Evolutionary conservation across 2,113 vertebrate genomes (phyloP), one percentile per base, ranked within the genome.

Genomic region (Neolamprologus variostigma): DNA sequence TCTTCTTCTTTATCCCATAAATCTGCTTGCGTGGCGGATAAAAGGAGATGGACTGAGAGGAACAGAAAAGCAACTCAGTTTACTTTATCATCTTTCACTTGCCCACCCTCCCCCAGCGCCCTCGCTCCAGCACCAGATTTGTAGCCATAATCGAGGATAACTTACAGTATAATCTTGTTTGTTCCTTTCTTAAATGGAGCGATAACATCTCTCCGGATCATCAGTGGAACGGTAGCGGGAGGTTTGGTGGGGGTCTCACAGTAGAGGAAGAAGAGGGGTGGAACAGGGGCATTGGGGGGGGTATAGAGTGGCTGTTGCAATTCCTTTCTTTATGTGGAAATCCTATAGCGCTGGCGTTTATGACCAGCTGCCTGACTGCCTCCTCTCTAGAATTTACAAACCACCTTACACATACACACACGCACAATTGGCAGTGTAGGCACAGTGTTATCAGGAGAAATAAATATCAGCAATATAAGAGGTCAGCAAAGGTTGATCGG

Each of bases 111-210:
- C 53, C 42, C 40, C 73, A 11, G 16, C n/a, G 7, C 89, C 85
- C 63, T 80, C 35, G 80, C 92, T 86, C 89, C 63, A 28, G 81
- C 85, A 87, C 78, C 93, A 94, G 94, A 96, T 96, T 96, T 96
- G 95, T 95, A 86, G 87, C 91, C 86, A 91, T 95, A 94, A 93
- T 96, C 91, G 90, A 93, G 93, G 92, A 93, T 95, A 95, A 96
- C 86, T 94, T 96, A 95, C 92, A 95, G 93, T 94, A 94, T 95
- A 94, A 95, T 96, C 95, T 94, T 93, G 92, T 93, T 94, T 96
- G 93, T 93, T 95, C 93, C 91, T 92, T 94, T 96, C 91, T 95
- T 96, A 95, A 96, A 95, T 93, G 93, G 92, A 93, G 89, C 89
- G 95, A 96, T 96, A 96, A 94, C 91, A 96, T 96, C 94, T 91